Base-by-base conservation (phyloP, 2,113 vertebrate genomes). In the Serinus canaria region DNA sequence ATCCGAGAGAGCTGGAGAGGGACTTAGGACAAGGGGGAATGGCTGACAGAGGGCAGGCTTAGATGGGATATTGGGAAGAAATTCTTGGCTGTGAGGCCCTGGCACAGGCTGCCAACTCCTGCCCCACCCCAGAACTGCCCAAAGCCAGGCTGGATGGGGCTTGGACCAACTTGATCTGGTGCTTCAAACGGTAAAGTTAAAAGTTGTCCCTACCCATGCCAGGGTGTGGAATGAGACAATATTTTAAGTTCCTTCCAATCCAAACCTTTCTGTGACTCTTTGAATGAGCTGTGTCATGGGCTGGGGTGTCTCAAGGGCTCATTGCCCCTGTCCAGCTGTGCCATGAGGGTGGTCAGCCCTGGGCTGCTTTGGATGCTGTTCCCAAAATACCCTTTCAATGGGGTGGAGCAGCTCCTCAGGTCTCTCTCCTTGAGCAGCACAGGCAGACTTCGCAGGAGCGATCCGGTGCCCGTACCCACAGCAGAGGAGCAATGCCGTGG, bases 251-350 rank as follows among this genome's bases (percentile, higher is more conserved):
- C 28, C 16, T 68, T 82, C 78, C 39, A 31, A 25, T 11, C 7
- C 41, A 53, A 41, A 47, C 30, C 24, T 18, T 35, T 75, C 62
- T 35, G 62, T 60, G 20, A 25, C 24, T 52, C 69, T 70, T 28
- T 9, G 53, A n/a, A 41, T 49, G 50, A 27, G 41, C 28, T 4
- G 33, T 15, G 20, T 9, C 1, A 0, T 2, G 66, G 62, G 22
- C 46, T 7, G 4, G 25, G 21, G 10, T 2, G 3, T 11, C 53
- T 47, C 4, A 0, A 7, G 49, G 63, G 33, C 22, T 41, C 27
- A 12, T 9, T 22, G 9, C 25, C 41, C 10, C 18, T 7, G 30
- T 18, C 53, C 18, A 5, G 35, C 47, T 33, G 9, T n/a, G 41
- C 55, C 4, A 0, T 27, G 25, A 69, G 55, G 14, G 25, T 7